A percentile compares a stretch with the other conserved stretches of the same genome.
phyloP scores from a whole-genome alignment of 2,888 invertebrate species.

The Platycheirus rosarum region DNA sequence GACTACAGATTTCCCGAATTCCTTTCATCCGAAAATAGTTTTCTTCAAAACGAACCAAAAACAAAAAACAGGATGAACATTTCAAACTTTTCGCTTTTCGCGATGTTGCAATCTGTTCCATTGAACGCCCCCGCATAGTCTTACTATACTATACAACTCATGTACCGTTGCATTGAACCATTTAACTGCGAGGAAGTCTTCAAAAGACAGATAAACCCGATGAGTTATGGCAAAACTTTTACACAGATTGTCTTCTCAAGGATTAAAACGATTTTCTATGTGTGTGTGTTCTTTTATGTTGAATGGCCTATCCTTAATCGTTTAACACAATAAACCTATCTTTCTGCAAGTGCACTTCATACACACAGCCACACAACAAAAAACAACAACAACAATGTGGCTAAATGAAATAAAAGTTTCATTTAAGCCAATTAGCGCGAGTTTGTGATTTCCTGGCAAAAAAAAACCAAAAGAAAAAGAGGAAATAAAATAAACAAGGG shows the following conservation, averaged over 20 bases:
- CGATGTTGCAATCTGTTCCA: slow-evolving; percentile 66
- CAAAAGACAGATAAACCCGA: slow-evolving; percentile 61
- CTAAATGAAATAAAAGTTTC: slow-evolving; percentile 64
- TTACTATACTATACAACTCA: not conserved
- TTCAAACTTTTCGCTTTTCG: slow-evolving; percentile 65
- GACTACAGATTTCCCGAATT: slow-evolving; percentile 60
- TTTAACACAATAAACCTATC: slow-evolving; percentile 34
- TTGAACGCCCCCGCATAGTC: not conserved
- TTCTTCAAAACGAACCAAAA: slow-evolving; percentile 18
- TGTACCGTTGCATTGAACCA: slow-evolving; percentile 54
- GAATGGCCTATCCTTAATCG: slow-evolving; percentile 53
- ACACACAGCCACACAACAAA: slow-evolving; percentile 7
- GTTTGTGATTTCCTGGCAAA: slow-evolving; percentile 16
- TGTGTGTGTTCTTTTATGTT: slow-evolving; percentile 13
- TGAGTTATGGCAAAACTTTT: slow-evolving; percentile 71
- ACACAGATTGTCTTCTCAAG: slow-evolving; percentile 56
- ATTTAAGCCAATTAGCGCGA: slow-evolving; percentile 70
- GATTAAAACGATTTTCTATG: slow-evolving; percentile 31
- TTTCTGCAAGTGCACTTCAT: slow-evolving; percentile 14
- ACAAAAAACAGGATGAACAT: slow-evolving; percentile 35
- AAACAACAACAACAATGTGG: slow-evolving; percentile 45
- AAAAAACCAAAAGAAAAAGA: not conserved
- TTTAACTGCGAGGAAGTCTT: slow-evolving; percentile 50
- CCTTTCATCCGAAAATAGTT: slow-evolving; percentile 62
- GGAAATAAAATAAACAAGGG: slow-evolving; percentile 58